Base-by-base conservation (phyloP, 1,140 invertebrate species). In the Pissodes strobi region DNA sequence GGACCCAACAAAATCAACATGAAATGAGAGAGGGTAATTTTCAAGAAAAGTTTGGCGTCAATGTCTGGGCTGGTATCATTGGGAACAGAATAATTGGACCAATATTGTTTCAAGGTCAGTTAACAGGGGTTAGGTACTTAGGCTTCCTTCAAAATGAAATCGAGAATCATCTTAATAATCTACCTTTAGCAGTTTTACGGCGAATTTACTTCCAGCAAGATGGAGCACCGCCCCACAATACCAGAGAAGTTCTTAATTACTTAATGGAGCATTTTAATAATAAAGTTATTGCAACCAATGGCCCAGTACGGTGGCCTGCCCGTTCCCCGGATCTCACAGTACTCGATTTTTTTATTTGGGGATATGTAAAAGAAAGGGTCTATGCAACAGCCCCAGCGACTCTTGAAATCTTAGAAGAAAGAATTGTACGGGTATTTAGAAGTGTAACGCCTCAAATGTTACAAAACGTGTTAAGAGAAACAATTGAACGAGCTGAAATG, bases 281-380 rank as follows among this genome's bases (percentile, higher is more conserved):
- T 27, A 3, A 25, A 51, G 48, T 27, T 51, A 25, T 25, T 25
- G n/a, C 48, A 51, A 51, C 23, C 2, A 51, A 51, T 51, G 19
- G 15, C 27, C 22, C 37, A 48, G 23, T 63, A 45, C 39, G 5
- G 27, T 68, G 66, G 67, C 68, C 76, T 56, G 48, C 34, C 12
- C 67, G 69, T 17, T 73, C 68, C 22, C 72, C 74, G 19, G 72
- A 79, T 59, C 41, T 79, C 30, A 70, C 70, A 18, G 48, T 64
- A 27, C 46, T 69, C 46, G 75, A 79, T 65, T 78, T 77, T 55
- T 78, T 74, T 59, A 64, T 75, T 34, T 72, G 68, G 69, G 71
- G 57, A 23, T 69, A 70, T 59, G 58, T 72, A 51, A 72, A 72
- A 51, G 43, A 51, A 27, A 51, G n/a, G 5, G 48, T 41, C 1